These are phyloP conservation scores for Cylindroiulus punctatus DNA, from an alignment of 2,888 invertebrate genomes.

Conservation along the genomic window DNA sequence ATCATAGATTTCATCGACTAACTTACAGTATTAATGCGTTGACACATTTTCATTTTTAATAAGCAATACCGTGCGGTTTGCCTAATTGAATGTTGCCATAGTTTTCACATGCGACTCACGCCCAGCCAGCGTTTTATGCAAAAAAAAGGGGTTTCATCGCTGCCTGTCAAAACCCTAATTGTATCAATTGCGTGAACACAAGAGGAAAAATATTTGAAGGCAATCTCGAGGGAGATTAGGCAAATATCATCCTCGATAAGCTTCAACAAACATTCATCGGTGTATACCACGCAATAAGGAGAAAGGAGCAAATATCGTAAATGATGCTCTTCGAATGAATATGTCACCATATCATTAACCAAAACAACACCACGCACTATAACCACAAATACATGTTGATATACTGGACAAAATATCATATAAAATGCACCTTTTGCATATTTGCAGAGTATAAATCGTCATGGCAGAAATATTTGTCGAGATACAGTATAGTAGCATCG, in stretches of 20 bases:
- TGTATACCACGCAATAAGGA: neutral
- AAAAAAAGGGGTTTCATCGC: neutral
- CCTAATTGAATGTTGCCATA: slow-evolving; percentile 45
- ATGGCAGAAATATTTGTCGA: no score
- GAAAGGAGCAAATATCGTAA: neutral
- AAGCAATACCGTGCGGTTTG: slow-evolving; percentile 34
- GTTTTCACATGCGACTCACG: slow-evolving; percentile 17
- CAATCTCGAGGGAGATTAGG: neutral
- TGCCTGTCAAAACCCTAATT: slow-evolving; percentile 23
- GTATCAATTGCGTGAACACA: neutral
- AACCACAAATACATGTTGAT: no score
- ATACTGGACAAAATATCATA: no score
- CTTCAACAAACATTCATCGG: slow-evolving; percentile 6
- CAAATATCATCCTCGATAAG: slow-evolving; percentile 4
- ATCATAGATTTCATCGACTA: neutral
- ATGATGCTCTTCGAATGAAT: neutral
- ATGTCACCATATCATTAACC: neutral
- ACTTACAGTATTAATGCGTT: neutral
- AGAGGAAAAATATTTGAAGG: slow-evolving; percentile 4
- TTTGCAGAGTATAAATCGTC: no score
- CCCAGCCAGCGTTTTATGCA: neutral
- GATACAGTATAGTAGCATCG: no score
- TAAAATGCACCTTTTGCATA: no score
- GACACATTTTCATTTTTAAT: slow-evolving; percentile 39
- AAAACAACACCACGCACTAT: no score